phyloP scores from a whole-genome alignment of 1,140 invertebrate genomes.

The Acromyrmex heyeri region DNA sequence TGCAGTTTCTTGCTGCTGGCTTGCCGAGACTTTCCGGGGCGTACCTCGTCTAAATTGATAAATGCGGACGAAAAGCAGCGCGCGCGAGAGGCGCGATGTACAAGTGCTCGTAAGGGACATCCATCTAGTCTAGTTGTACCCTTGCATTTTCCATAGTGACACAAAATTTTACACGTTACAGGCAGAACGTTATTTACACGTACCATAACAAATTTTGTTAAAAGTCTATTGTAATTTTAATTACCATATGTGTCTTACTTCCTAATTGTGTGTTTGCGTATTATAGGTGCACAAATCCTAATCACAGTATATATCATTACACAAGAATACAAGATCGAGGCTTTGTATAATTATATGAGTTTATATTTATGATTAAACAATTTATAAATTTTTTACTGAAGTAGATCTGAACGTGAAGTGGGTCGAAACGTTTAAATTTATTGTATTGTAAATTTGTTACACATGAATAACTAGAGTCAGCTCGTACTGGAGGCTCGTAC shows the following conservation, averaged over 20 bases:
- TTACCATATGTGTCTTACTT: neutral
- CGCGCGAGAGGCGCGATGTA: constrained; percentile 13
- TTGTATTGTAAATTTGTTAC: too few relatives aligned
- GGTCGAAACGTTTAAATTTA: too few relatives aligned
- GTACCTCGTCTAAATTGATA: constrained; percentile 64
- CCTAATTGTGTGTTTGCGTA: neutral
- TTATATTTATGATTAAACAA: too few relatives aligned
- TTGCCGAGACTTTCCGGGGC: constrained; percentile 42
- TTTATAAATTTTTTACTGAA: too few relatives aligned
- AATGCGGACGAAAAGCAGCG: constrained; percentile 59
- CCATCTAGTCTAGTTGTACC: neutral
- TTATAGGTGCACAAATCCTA: neutral
- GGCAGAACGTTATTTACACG: neutral
- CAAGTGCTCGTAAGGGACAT: neutral
- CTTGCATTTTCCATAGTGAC: neutral
- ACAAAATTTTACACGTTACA: neutral
- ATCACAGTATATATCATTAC: too few relatives aligned
- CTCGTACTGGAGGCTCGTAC: too few relatives aligned
- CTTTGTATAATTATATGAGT: too few relatives aligned
- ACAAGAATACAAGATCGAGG: too few relatives aligned
- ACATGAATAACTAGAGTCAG: too few relatives aligned
- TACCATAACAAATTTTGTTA: neutral
- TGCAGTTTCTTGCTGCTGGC: constrained; percentile 74
- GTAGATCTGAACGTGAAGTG: too few relatives aligned
- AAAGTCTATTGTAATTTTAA: neutral